These are phyloP conservation scores for Oryzias celebensis DNA, from an alignment of 2,113 vertebrate genomes.

Conservation along the genomic window DNA sequence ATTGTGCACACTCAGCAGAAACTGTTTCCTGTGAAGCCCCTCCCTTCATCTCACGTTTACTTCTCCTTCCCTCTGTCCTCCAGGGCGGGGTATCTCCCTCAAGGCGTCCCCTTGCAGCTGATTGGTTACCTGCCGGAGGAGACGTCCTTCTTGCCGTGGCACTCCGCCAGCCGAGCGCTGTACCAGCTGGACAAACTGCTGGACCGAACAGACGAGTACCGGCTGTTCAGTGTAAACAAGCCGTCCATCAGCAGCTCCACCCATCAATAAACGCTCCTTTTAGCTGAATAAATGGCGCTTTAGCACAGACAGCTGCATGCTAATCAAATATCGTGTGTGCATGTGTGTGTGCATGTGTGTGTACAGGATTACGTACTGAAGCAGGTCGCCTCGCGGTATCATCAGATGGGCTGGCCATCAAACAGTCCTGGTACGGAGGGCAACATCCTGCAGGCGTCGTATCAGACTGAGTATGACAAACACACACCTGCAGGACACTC, in stretches of 20 bases:
- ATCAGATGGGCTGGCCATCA: constrained; percentile 92
- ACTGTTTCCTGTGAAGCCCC: too few relatives aligned
- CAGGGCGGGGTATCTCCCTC: constrained; percentile 96
- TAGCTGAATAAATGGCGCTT: not conserved
- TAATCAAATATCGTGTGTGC: not conserved
- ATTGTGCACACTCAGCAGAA: too few relatives aligned
- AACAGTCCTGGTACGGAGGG: constrained; percentile 77
- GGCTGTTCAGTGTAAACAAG: constrained; percentile 88
- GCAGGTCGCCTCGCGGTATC: constrained; percentile 91
- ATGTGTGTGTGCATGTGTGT: constrained; percentile 11
- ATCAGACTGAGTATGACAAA: constrained; percentile 88
- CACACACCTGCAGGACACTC: not conserved
- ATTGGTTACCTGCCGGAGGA: constrained; percentile 93
- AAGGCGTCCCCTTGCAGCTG: constrained; percentile 91
- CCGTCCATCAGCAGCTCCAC: constrained; percentile 12
- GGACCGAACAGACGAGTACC: constrained; percentile 95
- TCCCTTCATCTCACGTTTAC: not conserved
- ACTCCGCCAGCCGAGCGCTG: constrained; percentile 90
- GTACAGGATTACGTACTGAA: constrained; percentile 91
- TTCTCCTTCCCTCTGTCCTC: not conserved
- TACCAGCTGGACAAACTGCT: constrained; percentile 96
- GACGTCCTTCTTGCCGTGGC: constrained; percentile 96
- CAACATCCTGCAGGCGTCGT: constrained; percentile 85
- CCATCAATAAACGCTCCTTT: not conserved
- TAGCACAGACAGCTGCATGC: not conserved